Conservation (phyloP, 2,797 vertebrate species). For the Falco rusticolus region DNA sequence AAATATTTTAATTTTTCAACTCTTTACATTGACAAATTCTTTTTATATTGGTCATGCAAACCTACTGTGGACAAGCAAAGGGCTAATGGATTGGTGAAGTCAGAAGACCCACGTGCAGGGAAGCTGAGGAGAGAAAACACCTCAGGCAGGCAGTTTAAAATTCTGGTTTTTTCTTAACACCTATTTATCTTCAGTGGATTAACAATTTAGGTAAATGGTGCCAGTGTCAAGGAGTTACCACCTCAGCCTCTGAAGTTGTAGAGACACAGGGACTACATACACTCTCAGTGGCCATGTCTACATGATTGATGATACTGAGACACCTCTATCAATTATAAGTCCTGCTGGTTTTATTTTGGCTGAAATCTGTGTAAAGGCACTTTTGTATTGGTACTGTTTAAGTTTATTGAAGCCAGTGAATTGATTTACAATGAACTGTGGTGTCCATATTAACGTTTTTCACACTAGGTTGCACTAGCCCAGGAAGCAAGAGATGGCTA, state of each 20-base stretch:
- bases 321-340: not conserved
- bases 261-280: not conserved
- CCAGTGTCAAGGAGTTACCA: not conserved
- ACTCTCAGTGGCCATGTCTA: not conserved
- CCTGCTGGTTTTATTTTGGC: not conserved
- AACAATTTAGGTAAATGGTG: slow-evolving; percentile 20
- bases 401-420: not conserved
- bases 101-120: not conserved
- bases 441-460: not conserved
- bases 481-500: not conserved
- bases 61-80: not conserved
- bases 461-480: not conserved
- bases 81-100: not conserved
- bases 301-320: not conserved
- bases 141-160: not conserved
- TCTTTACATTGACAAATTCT: not conserved
- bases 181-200: slow-evolving; percentile 9
- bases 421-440: not conserved
- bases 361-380: not conserved
- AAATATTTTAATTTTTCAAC: not conserved
- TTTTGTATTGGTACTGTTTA: not conserved
- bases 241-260: not conserved
- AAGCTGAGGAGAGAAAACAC: not conserved
- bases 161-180: not conserved
- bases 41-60: not conserved